Evolutionary conservation across 92 coral and sea anemone species (phyloP).

Genomic region (Parazoanthus darwini): DNA sequence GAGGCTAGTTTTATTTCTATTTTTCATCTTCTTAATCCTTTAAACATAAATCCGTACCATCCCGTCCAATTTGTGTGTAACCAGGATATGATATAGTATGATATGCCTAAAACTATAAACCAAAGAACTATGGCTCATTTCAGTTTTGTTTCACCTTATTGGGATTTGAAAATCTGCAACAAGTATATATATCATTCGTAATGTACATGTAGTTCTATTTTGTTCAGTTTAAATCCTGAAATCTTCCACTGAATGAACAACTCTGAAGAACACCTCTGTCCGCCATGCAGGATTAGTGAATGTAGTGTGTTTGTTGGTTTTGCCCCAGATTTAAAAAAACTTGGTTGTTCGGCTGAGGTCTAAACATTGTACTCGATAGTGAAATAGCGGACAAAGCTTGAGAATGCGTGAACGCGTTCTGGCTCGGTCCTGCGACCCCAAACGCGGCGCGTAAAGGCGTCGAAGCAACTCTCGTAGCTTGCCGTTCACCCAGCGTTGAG

Average conservation of each 20-base stretch:
- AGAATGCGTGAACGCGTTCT: conserved; percentile 22
- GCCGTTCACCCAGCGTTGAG: conserved; percentile 38
- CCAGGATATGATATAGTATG: not conserved
- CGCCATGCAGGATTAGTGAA: conserved; percentile 6
- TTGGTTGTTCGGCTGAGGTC: conserved; percentile 33
- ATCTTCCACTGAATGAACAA: not conserved
- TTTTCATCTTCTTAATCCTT: not conserved
- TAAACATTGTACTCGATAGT: conserved; percentile 31
- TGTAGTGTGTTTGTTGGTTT: conserved; percentile 28
- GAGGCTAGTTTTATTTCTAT: not conserved
- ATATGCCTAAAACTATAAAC: not conserved
- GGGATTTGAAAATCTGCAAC: too few relatives aligned
- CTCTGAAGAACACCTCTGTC: not conserved
- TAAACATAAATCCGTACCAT: too few relatives aligned
- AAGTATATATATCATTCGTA: too few relatives aligned
- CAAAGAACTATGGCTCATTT: not conserved
- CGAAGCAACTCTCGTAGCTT: conserved; percentile 8
- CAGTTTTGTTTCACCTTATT: not conserved
- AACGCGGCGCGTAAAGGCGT: conserved; percentile 1
- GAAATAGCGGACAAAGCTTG: conserved; percentile 33
- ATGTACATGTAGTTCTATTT: not conserved
- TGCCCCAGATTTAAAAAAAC: conserved; percentile 28
- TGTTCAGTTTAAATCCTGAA: not conserved
- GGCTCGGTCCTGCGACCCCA: conserved; percentile 9
- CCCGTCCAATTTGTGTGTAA: not conserved